phyloP scores from a whole-genome alignment of 2,888 invertebrate genomes.

The Andrena minutula region DNA sequence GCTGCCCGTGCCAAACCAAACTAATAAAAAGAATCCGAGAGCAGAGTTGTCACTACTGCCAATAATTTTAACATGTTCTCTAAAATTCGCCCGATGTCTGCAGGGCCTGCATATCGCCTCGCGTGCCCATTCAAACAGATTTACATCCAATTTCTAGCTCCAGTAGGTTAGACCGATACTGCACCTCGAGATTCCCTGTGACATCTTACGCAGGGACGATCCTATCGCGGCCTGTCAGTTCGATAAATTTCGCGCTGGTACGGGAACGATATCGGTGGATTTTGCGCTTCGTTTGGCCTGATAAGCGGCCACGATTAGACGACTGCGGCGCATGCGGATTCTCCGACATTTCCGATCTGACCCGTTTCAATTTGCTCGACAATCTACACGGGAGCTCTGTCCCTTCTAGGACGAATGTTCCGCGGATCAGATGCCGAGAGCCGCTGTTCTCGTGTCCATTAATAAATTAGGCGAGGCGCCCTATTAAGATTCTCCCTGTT shows the following conservation, averaged over 20 bases:
- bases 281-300: slow-evolving; percentile 68
- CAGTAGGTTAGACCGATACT: not conserved
- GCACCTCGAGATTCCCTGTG: not conserved
- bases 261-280: slow-evolving; percentile 60
- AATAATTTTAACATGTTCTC: too few relatives aligned
- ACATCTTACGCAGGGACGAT: slow-evolving; percentile 16
- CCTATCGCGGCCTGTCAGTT: slow-evolving; percentile 20
- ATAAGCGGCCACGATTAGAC: slow-evolving; percentile 78
- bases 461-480: slow-evolving; percentile 35
- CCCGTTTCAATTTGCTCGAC: slow-evolving; percentile 79
- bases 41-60: too few relatives aligned
- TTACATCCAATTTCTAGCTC: slow-evolving; percentile 1
- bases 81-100: not conserved
- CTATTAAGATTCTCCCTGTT: not conserved
- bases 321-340: slow-evolving; percentile 73
- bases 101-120: not conserved
- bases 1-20: too few relatives aligned
- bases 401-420: slow-evolving; percentile 22
- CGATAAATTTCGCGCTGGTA: slow-evolving; percentile 52
- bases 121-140: not conserved
- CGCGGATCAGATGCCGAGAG: not conserved
- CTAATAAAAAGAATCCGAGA: too few relatives aligned
- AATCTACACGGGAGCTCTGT: slow-evolving; percentile 49
- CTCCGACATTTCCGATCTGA: slow-evolving; percentile 72
- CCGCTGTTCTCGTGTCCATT: slow-evolving; percentile 16